phyloP scores from a whole-genome alignment of 2,113 vertebrate genomes.

The Alethe diademata region DNA sequence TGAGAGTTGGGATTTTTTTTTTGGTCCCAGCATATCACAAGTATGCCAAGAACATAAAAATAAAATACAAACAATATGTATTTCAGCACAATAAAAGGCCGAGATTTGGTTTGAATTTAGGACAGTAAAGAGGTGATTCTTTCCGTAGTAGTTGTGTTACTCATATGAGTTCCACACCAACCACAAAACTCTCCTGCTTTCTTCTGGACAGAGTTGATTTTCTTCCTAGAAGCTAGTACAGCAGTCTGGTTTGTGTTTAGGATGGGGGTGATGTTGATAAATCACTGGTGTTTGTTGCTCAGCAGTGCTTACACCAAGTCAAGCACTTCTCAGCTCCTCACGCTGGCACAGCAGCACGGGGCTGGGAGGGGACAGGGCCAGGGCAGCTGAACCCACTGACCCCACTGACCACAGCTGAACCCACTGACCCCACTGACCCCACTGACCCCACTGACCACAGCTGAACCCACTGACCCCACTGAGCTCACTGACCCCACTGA shows the following conservation, averaged over 20 bases:
- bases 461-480: not conserved
- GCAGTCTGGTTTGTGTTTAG: not conserved
- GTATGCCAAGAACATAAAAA: not conserved
- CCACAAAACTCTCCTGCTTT: not conserved
- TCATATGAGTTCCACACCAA: not conserved
- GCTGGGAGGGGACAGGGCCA: not conserved
- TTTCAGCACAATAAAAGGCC: not conserved
- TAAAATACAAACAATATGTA: not conserved
- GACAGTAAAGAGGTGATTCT: not conserved
- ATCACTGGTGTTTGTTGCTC: not conserved
- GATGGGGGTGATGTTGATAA: not conserved
- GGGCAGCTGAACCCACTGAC: not conserved
- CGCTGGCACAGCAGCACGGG: accelerated
- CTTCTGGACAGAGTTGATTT: not conserved
- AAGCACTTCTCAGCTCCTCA: not conserved
- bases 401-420: not conserved
- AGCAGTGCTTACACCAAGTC: not conserved
- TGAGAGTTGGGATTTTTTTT: not conserved
- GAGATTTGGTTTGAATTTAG: not conserved
- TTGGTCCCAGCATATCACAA: not conserved
- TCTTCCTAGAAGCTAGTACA: not conserved
- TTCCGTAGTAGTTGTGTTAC: not conserved
- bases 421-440: not conserved
- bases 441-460: too few relatives aligned
- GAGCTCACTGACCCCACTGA: not conserved